Conservation (phyloP, 2,113 vertebrate genomes). For the Tragelaphus scriptus region DNA sequence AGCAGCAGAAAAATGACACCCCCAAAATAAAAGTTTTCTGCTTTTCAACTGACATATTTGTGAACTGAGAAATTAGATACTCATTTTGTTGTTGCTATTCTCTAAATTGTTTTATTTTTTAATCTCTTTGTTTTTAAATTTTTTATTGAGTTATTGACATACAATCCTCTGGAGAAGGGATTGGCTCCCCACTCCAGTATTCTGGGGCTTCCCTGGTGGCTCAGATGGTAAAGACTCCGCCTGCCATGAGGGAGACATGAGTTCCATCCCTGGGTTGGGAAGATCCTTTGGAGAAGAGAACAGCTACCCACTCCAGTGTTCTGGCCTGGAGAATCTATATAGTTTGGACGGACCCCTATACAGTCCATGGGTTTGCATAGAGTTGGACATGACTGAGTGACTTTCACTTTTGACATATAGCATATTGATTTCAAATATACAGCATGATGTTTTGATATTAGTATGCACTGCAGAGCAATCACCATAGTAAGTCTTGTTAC, state of each 20-base stretch:
- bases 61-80: not conserved
- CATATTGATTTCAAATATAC: not conserved
- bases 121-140: not conserved
- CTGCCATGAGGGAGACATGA: not conserved
- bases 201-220: not conserved
- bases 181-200: not conserved
- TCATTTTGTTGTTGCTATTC: not conserved
- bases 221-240: not conserved
- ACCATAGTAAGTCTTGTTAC: not conserved
- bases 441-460: not conserved
- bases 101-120: not conserved
- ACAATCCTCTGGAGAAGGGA: not conserved
- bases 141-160: not conserved
- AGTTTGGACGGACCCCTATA: not conserved
- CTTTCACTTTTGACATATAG: not conserved
- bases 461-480: not conserved
- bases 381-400: not conserved
- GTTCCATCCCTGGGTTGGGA: not conserved
- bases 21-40: not conserved
- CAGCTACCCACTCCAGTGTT: not conserved
- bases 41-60: not conserved
- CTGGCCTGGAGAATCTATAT: not conserved
- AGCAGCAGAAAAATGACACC: not conserved
- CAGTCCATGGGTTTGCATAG: not conserved
- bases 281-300: not conserved